phyloP scores from a whole-genome alignment of 1,140 invertebrate genomes.

The Harpegnathos saltator region DNA sequence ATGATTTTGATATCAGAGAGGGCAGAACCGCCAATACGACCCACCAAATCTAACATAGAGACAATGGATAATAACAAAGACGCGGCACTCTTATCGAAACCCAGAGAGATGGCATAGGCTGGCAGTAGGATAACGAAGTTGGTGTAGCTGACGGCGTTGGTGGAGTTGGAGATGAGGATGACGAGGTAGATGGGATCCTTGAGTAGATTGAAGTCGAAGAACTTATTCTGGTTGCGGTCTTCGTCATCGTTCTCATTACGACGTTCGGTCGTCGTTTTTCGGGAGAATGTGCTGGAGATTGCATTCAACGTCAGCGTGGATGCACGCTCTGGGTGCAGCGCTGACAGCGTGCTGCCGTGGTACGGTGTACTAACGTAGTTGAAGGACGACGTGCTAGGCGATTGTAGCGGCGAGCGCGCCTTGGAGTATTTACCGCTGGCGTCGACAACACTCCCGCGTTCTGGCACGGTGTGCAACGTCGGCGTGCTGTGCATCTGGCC shows the following conservation, averaged over 20 bases:
- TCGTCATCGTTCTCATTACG: constrained; percentile 77
- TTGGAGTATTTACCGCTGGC: constrained; percentile 77
- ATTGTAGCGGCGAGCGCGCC: constrained; percentile 86
- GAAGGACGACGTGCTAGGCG: constrained; percentile 92
- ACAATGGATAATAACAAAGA: constrained; percentile 92
- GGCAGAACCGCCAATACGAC: constrained; percentile 93
- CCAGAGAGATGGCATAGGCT: constrained; percentile 89
- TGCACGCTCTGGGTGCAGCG: constrained; percentile 91
- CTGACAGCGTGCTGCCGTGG: constrained; percentile 92
- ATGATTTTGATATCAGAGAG: constrained; percentile 91
- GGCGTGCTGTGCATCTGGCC: constrained; percentile 87
- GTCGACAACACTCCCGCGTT: constrained; percentile 79
- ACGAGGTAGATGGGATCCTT: constrained; percentile 93
- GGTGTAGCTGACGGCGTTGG: constrained; percentile 94
- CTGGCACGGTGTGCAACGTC: constrained; percentile 87
- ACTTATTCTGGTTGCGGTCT: constrained; percentile 87
- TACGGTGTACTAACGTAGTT: constrained; percentile 94
- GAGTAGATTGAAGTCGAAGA: constrained; percentile 91
- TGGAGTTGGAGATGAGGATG: constrained; percentile 93
- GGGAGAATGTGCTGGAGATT: constrained; percentile 86
- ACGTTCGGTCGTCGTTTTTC: constrained; percentile 74
- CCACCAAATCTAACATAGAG: constrained; percentile 91
- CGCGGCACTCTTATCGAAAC: constrained; percentile 89
- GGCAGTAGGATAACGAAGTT: constrained; percentile 94
- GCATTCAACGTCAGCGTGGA: constrained; percentile 92